These are phyloP conservation scores for Heteropelma amictum DNA, from an alignment of 2,888 invertebrate genomes.

Conservation along the genomic window DNA sequence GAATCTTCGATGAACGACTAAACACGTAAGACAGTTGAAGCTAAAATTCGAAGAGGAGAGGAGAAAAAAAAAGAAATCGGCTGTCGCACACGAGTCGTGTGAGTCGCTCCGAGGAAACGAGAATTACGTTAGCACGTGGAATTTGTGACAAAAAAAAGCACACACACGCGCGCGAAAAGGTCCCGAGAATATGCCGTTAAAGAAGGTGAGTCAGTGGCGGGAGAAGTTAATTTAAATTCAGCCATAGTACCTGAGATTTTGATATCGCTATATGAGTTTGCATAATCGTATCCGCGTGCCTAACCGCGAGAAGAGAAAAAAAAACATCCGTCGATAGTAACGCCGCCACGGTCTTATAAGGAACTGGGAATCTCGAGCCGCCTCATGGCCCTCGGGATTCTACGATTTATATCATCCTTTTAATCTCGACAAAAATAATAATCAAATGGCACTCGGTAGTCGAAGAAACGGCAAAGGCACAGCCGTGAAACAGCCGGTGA, in stretches of 20 bases:
- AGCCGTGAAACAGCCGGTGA: too few species aligned
- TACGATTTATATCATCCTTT: neutral
- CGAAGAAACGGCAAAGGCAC: neutral
- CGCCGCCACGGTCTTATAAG: too few species aligned
- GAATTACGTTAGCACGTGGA: slow-evolving; percentile 15
- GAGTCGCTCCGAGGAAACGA: neutral
- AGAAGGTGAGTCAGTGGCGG: slow-evolving; percentile 18
- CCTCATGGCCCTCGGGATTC: neutral
- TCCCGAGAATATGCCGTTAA: slow-evolving; percentile 18
- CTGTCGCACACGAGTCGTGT: neutral
- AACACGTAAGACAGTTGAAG: neutral
- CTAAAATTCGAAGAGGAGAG: neutral
- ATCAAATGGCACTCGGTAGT: neutral
- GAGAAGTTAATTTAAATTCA: slow-evolving; percentile 14
- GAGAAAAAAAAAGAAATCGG: neutral
- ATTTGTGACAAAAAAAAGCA: neutral
- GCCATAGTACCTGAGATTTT: slow-evolving; percentile 14
- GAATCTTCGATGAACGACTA: neutral
- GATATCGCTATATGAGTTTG: slow-evolving; percentile 4
- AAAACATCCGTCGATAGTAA: neutral
- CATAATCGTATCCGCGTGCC: slow-evolving; percentile 32
- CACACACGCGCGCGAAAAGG: neutral
- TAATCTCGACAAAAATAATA: neutral
- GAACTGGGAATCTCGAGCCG: neutral
- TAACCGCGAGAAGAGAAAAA: neutral